Base-by-base conservation (phyloP, 2,888 invertebrate genomes). In the Epirrhoe tristata region DNA sequence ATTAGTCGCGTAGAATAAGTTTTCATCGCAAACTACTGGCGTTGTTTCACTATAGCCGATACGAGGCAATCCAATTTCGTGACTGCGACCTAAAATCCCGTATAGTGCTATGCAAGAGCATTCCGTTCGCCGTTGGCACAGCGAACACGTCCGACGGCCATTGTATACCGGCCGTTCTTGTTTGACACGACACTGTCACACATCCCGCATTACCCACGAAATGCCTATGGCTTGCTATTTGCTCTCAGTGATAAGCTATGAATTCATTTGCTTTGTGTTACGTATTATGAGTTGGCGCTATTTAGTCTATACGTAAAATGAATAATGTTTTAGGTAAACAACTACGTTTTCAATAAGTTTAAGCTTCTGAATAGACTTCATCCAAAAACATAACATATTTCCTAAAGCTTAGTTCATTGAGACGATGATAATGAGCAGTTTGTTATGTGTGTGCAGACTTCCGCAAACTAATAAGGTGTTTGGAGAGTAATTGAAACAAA, bases 1-100 rank as follows among this genome's bases (percentile, higher is more conserved):
- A 79, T 77, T 78, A 71, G 71, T 75, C 75, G 73, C 63, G 66
- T 71, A 74, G 77, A 83, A 83, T 79, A 83, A 86, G 85, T 84
- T 86, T 86, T 81, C 77, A 77, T 78, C 77, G 74, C 78, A 74
- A 82, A 81, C 78, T 83, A 73, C 72, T 72, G 77, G 76, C 79
- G 78, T 68, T 85, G 81, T 84, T 85, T 83, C 77, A 75, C 74
- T 71, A 78, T 74, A 76, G 79, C 80, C 80, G 78, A 82, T 83
- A 82, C 81, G 77, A 85, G 74, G 76, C 86, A 88, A 89, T 90
- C 83, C 85, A 87, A 91, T 91, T 89, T 88, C 82, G 83, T 82
- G 76, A 84, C 75, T 76, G 77, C 74, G 74, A 77, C 81, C 81
- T 82, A 85, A 89, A 86, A 85, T 85, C 81, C 66, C 63, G 65